A percentile compares a stretch with the other conserved stretches of the same genome.
Evolutionary conservation across 2,113 vertebrate species (phyloP).

Genomic region (Sporophila hypoxantha): DNA sequence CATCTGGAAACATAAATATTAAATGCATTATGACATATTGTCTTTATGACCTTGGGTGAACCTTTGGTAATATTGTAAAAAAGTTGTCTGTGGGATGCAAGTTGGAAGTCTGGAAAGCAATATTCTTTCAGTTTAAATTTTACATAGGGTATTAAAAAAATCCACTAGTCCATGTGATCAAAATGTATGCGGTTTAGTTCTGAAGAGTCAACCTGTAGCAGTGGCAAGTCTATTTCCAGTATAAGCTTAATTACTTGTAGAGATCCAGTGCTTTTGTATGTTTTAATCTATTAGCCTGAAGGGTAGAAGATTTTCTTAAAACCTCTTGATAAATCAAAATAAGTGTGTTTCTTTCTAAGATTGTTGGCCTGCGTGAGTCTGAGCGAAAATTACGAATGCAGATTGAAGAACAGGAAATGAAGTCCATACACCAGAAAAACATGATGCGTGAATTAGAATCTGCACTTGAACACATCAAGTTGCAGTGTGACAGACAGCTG

Average conservation of each 20-base stretch:
- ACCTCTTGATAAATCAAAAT: background rate
- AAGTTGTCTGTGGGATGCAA: background rate
- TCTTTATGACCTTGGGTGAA: background rate
- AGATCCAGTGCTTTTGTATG: background rate
- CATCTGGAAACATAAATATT: background rate
- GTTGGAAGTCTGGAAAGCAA: background rate
- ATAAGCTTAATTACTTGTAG: background rate
- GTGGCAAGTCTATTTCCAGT: background rate
- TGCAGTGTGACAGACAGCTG: slow-evolving; percentile 79
- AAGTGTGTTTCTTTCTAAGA: slow-evolving; percentile 64
- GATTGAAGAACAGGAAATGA: slow-evolving; percentile 79
- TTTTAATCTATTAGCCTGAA: background rate
- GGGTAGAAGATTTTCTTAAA: background rate
- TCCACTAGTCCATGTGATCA: background rate
- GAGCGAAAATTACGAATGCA: slow-evolving; percentile 71
- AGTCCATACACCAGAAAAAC: slow-evolving; percentile 67
- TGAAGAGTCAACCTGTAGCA: background rate
- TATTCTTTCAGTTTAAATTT: background rate
- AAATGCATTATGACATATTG: background rate
- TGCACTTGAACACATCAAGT: slow-evolving; percentile 71
- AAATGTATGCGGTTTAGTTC: background rate
- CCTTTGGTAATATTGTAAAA: background rate
- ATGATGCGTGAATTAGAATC: slow-evolving; percentile 70
- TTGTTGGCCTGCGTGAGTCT: slow-evolving; percentile 77
- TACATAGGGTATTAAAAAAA: background rate